Conservation (phyloP, 2,797 vertebrate genomes). For the Bradypodion ventrale region DNA sequence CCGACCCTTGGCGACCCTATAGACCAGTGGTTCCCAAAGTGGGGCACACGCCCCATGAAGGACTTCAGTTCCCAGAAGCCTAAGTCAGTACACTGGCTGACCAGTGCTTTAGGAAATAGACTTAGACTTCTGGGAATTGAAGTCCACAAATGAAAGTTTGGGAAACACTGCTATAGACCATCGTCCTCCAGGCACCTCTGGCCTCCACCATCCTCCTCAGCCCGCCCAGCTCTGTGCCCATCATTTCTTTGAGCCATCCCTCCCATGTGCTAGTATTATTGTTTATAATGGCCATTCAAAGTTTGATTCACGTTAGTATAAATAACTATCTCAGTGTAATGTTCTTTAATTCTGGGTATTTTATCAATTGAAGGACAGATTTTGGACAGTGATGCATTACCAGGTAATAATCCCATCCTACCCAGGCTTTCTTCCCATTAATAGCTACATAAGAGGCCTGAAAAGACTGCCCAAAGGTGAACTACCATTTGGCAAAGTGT, state of each 20-base stretch:
- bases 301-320: neutral
- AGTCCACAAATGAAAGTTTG: no score
- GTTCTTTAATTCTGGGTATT: neutral
- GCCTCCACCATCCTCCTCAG: no score
- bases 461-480: conserved; percentile 14
- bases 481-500: neutral
- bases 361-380: conserved; percentile 3
- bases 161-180: no score
- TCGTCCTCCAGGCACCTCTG: no score
- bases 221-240: no score
- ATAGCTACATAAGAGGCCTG: conserved; percentile 1
- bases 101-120: no score
- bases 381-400: neutral
- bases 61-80: no score
- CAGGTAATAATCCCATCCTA: conserved; percentile 31
- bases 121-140: no score
- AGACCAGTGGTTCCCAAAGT: no score
- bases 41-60: no score
- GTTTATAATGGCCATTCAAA: neutral
- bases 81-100: no score
- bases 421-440: conserved; percentile 20
- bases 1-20: no score
- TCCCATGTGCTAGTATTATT: neutral
- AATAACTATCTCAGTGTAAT: neutral
- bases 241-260: neutral